Percentiles rank a stretch among this genome's conserved stretches.
phyloP scores from a whole-genome alignment of 2,113 vertebrate species.

The Vanacampus margaritifer region DNA sequence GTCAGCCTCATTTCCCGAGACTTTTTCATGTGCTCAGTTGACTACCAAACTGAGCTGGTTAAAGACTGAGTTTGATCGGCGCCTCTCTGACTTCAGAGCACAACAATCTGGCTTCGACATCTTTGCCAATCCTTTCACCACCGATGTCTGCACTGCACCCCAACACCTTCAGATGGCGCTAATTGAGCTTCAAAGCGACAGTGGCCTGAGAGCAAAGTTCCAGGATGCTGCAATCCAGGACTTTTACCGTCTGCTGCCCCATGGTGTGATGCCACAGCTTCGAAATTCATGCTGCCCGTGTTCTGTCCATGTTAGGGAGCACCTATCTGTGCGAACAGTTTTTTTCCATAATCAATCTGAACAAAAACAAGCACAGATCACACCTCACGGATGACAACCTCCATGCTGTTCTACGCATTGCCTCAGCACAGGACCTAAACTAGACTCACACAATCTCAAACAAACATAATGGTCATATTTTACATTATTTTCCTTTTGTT shows the following conservation, averaged over 20 bases:
- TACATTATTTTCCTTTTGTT: too few relatives aligned
- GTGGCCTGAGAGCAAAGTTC: slow-evolving; percentile 8
- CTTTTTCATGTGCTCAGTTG: slow-evolving; percentile 15
- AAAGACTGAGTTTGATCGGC: slow-evolving; percentile 15
- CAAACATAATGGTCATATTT: too few relatives aligned
- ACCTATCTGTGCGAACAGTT: slow-evolving; percentile 16
- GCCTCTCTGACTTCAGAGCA: slow-evolving; percentile 17
- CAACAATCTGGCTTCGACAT: slow-evolving; percentile 14
- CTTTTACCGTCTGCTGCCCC: slow-evolving; percentile 6
- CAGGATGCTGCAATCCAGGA: too few relatives aligned
- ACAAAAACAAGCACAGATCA: too few relatives aligned
- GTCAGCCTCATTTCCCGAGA: slow-evolving; percentile 6
- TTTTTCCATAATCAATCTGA: too few relatives aligned
- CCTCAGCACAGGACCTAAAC: too few relatives aligned
- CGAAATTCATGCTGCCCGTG: slow-evolving; percentile 7
- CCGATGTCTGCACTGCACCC: slow-evolving; percentile 8
- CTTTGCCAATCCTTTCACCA: slow-evolving; percentile 28
- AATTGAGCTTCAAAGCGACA: slow-evolving; percentile 18
- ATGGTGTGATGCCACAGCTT: slow-evolving; percentile 11
- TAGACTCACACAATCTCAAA: too few relatives aligned
- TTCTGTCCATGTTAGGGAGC: slow-evolving; percentile 16
- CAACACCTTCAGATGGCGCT: slow-evolving; percentile 21
- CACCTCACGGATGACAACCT: too few relatives aligned
- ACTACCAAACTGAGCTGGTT: slow-evolving; percentile 19
- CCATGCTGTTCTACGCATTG: too few relatives aligned